Evolutionary conservation across 2,797 vertebrate species (phyloP).

Genomic region (Lophotriccus pileatus): DNA sequence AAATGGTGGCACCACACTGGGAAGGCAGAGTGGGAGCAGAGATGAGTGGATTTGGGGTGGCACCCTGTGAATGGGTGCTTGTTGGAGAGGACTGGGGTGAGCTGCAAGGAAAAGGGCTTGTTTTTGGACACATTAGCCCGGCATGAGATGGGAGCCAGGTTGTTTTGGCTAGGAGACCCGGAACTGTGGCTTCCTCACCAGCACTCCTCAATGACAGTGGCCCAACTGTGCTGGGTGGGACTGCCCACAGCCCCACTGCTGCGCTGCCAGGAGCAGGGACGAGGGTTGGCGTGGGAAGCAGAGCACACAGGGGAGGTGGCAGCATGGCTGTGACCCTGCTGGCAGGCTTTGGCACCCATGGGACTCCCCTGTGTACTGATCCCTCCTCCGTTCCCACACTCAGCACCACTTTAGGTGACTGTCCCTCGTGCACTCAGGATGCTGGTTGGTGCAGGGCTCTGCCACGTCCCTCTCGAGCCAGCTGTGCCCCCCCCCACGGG

Average conservation of each 20-base stretch:
- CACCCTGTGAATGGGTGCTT: not conserved
- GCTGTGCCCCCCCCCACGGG: fast-evolving
- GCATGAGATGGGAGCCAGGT: not conserved
- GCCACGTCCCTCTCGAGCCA: not conserved
- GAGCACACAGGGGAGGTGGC: not conserved
- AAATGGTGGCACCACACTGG: not conserved
- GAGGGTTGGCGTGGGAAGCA: not conserved
- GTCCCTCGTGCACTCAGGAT: fast-evolving
- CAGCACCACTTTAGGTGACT: not conserved
- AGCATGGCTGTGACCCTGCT: not conserved
- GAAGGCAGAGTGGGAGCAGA: not conserved
- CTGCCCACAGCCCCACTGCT: not conserved
- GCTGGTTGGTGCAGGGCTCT: not conserved
- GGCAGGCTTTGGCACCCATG: fast-evolving
- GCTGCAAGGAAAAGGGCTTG: fast-evolving
- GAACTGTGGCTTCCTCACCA: not conserved
- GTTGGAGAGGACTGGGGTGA: not conserved
- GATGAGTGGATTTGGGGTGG: fast-evolving
- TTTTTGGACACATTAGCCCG: fast-evolving
- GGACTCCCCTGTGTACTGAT: fast-evolving
- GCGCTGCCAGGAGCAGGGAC: fast-evolving
- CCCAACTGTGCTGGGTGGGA: not conserved
- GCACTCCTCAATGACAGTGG: fast-evolving
- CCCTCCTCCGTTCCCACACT: fast-evolving
- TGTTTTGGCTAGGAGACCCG: not conserved